Percentiles rank a stretch among this genome's conserved stretches.
phyloP scores from a whole-genome alignment of 1,140 invertebrate genomes.

The Aphelenchoides fujianensis region DNA sequence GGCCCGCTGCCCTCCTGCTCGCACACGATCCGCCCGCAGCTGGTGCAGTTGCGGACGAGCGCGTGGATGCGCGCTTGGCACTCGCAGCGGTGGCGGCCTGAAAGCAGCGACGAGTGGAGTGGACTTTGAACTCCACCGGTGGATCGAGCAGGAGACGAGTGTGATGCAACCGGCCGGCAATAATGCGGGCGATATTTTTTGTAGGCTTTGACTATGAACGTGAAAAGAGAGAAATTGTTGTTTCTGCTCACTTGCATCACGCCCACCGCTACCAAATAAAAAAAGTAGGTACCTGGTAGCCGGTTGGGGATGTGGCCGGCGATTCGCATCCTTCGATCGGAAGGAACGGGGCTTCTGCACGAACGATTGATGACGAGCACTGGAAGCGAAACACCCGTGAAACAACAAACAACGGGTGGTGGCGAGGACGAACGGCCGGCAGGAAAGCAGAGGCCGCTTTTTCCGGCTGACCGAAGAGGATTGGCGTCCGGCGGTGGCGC shows the following conservation, averaged over 20 bases:
- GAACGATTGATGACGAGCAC: too few species aligned
- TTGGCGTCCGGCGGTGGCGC: too few species aligned
- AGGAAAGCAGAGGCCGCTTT: too few species aligned
- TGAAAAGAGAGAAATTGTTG: background rate
- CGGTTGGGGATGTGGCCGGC: conserved; percentile 17
- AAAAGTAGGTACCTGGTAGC: conserved; percentile 25
- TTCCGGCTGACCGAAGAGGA: too few species aligned
- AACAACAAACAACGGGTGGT: too few species aligned
- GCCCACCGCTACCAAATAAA: background rate
- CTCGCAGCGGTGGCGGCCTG: conserved; percentile 78
- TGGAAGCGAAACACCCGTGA: too few species aligned
- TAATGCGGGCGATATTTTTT: background rate
- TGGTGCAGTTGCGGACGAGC: conserved; percentile 86
- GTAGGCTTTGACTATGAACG: background rate
- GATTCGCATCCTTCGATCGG: conserved; percentile 6
- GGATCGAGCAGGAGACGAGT: background rate
- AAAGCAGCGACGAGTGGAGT: conserved; percentile 40
- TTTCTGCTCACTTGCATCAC: background rate
- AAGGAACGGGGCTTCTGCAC: too few species aligned
- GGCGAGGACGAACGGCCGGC: too few species aligned
- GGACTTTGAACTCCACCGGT: background rate
- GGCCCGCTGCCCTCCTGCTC: conserved; percentile 91
- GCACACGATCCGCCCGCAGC: conserved; percentile 91
- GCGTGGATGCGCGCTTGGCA: conserved; percentile 86
- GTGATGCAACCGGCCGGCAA: background rate